Conservation (phyloP, 2,113 vertebrate species). For the Nyctibius bracteatus region DNA sequence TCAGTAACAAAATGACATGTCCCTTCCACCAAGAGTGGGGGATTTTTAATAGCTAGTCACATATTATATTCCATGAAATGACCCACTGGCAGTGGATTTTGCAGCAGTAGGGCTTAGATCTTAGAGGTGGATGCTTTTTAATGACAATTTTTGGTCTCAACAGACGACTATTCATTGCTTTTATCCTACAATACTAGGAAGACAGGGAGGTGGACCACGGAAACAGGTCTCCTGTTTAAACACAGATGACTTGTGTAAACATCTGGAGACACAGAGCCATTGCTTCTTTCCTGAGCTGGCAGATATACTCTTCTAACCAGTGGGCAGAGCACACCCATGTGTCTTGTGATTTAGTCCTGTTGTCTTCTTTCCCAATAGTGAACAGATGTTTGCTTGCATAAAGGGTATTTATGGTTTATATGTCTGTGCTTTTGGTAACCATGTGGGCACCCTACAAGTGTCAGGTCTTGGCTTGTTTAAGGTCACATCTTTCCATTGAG, state of each 20-base stretch:
- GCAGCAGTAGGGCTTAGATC: background rate
- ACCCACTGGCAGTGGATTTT: background rate
- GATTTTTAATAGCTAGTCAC: background rate
- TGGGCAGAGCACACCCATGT: background rate
- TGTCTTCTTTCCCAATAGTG: background rate
- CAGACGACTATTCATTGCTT: background rate
- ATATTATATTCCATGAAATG: background rate
- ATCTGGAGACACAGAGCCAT: background rate
- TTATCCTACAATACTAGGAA: background rate
- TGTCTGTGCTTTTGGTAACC: background rate
- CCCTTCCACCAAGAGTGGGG: background rate
- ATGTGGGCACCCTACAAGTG: background rate
- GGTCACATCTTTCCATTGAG: background rate
- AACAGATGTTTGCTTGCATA: background rate
- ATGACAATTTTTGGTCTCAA: background rate
- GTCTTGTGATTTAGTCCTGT: background rate
- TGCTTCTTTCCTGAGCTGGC: background rate
- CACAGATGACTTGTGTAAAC: background rate
- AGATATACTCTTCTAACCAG: background rate
- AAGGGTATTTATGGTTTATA: background rate
- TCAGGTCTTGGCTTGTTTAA: background rate
- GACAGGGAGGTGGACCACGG: background rate
- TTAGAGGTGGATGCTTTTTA: background rate
- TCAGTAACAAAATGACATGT: background rate
- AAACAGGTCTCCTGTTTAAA: background rate